Evolutionary conservation across 2,888 invertebrate genomes (phyloP).

Genomic region (Metacarcinus magister): DNA sequence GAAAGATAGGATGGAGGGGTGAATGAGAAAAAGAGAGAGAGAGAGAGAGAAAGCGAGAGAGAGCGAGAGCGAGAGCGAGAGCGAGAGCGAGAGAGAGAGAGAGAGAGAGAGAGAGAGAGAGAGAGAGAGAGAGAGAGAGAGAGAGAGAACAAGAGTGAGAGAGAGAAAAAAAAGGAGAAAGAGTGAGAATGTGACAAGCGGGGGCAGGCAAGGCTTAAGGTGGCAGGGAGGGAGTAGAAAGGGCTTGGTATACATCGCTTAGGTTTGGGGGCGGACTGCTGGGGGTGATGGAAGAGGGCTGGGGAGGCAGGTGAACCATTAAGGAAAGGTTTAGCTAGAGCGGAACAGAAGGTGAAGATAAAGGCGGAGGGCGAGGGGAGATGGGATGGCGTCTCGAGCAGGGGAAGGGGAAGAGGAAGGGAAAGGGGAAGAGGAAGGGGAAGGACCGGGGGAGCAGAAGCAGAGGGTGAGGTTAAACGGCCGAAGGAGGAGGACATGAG

Average conservation of each 20-base stretch:
- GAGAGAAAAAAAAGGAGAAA: no score
- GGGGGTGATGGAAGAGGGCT: slow-evolving; percentile 5
- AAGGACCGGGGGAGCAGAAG: no score
- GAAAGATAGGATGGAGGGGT: neutral
- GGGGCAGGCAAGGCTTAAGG: slow-evolving; percentile 30
- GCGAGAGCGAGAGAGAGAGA: no score
- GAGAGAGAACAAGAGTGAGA: no score
- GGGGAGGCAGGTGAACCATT: slow-evolving; percentile 12
- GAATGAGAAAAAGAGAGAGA: no score
- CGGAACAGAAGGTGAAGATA: slow-evolving; percentile 41
- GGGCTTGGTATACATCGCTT: neutral
- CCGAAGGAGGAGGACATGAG: slow-evolving; percentile 10
- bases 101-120: no score
- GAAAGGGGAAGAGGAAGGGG: no score
- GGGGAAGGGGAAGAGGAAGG: neutral
- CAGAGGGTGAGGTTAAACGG: slow-evolving; percentile 19
- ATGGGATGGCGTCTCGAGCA: neutral
- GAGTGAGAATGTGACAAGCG: slow-evolving; percentile 15
- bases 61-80: no score
- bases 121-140: no score
- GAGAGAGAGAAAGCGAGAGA: no score
- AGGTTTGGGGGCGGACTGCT: neutral
- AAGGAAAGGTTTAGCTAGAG: slow-evolving; percentile 45
- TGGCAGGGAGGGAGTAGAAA: slow-evolving; percentile 7
- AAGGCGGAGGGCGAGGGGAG: slow-evolving; percentile 36